These are phyloP conservation scores for Opisthograptis luteolata DNA, from an alignment of 2,888 invertebrate species.

Conservation along the genomic window DNA sequence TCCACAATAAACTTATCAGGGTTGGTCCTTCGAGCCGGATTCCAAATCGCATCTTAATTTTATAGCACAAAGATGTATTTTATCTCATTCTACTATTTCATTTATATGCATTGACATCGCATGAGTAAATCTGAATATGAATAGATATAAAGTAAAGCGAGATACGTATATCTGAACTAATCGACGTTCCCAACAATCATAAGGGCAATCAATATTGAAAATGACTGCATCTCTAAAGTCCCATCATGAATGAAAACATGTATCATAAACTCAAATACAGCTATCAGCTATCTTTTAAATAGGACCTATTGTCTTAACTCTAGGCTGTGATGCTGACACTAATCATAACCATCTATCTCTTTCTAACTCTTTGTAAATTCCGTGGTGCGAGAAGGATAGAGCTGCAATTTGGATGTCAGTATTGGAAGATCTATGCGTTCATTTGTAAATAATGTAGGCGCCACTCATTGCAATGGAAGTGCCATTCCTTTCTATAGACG, in stretches of 20 bases:
- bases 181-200: conserved; percentile 6
- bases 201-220: conserved; percentile 15
- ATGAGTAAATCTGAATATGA: too few species aligned
- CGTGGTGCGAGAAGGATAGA: conserved; percentile 15
- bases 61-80: too few species aligned
- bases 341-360: conserved; percentile 13
- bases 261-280: conserved; percentile 22
- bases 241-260: conserved; percentile 19
- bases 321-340: not conserved
- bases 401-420: conserved; percentile 37
- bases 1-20: too few species aligned
- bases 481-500: conserved; percentile 61
- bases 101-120: too few species aligned
- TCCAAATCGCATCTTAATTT: too few species aligned
- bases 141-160: too few species aligned
- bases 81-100: too few species aligned
- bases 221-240: conserved; percentile 6
- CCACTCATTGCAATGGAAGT: conserved; percentile 77
- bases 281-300: too few species aligned
- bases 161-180: not conserved
- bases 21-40: too few species aligned
- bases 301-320: conserved; percentile 3
- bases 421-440: conserved; percentile 77
- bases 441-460: conserved; percentile 82
- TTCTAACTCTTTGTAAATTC: not conserved